Evolutionary conservation across 2,797 vertebrate genomes (phyloP).

Genomic region (Sus cebifrons): DNA sequence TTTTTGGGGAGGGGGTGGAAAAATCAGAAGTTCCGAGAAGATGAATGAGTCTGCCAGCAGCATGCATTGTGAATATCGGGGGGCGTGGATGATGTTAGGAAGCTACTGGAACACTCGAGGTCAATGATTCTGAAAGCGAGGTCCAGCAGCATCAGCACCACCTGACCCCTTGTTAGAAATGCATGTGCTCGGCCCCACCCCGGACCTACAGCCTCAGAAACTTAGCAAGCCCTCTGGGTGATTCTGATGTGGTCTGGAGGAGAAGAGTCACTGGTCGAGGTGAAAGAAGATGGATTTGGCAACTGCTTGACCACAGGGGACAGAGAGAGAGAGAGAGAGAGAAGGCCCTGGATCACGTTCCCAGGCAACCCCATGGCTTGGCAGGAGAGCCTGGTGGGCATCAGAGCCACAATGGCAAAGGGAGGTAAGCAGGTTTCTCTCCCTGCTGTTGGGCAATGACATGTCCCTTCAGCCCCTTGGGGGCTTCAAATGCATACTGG

Average conservation of each 20-base stretch:
- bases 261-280: neutral
- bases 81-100: neutral
- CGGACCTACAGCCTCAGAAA: neutral
- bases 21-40: neutral
- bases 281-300: neutral
- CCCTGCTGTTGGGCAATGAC: neutral
- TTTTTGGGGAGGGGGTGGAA: neutral
- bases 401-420: neutral
- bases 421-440: neutral
- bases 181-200: neutral
- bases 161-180: neutral
- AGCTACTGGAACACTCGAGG: neutral
- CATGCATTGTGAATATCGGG: accelerated
- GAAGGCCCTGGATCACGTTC: neutral
- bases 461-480: neutral
- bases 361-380: neutral
- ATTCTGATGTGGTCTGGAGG: neutral
- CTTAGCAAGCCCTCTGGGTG: neutral
- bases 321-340: neutral
- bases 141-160: too few species aligned
- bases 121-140: neutral
- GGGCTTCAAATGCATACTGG: neutral
- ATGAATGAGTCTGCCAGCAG: neutral
- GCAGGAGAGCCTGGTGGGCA: neutral
- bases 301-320: neutral